Evolutionary conservation across 2,797 vertebrate species (phyloP).

Genomic region (Taeniopygia guttata): DNA sequence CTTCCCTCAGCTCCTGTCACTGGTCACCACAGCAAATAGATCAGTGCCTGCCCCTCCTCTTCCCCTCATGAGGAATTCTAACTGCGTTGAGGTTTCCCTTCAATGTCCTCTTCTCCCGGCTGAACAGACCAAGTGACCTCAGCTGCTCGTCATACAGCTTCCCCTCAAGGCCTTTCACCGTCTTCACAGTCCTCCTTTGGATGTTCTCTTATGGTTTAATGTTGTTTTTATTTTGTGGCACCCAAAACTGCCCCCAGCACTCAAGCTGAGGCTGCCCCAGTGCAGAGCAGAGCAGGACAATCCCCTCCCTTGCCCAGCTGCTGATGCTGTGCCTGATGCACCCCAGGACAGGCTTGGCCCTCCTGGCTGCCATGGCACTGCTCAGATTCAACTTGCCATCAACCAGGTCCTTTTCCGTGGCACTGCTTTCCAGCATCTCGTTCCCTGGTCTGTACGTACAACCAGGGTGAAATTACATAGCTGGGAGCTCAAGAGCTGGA

Average conservation of each 20-base stretch:
- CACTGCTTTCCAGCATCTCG: fast-evolving
- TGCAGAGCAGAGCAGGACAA: fast-evolving
- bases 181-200: fast-evolving
- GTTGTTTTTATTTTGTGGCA: fast-evolving
- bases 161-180: neutral
- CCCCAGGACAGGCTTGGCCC: fast-evolving
- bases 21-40: too few relatives aligned
- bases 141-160: fast-evolving
- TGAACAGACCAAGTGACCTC: neutral
- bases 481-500: neutral
- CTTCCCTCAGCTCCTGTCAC: fast-evolving
- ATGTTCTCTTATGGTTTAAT: fast-evolving
- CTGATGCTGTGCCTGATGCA: fast-evolving
- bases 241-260: neutral
- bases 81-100: fast-evolving
- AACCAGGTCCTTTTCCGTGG: fast-evolving
- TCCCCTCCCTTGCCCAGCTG: fast-evolving
- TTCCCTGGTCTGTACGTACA: fast-evolving
- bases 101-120: neutral
- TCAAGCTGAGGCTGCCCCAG: fast-evolving
- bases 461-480: neutral
- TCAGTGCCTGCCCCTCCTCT: neutral
- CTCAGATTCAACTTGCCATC: fast-evolving
- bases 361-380: neutral
- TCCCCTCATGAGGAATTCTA: fast-evolving